phyloP scores from a whole-genome alignment of 2,113 vertebrate species.

The Kobus ellipsiprymnus region DNA sequence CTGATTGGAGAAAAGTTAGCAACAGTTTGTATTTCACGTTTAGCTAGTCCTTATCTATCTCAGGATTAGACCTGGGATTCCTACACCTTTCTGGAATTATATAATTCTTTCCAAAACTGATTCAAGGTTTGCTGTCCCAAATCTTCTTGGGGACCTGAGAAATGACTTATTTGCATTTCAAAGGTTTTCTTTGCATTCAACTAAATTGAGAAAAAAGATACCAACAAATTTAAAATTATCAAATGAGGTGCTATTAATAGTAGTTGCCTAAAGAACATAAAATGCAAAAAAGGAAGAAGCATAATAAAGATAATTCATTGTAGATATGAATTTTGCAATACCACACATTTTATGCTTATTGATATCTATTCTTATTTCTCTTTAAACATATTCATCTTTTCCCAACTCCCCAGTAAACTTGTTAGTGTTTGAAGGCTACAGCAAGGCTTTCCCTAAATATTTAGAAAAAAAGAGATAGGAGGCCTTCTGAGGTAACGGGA shows the following conservation, averaged over 20 bases:
- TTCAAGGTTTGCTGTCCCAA: not conserved
- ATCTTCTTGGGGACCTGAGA: not conserved
- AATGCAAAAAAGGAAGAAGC: not conserved
- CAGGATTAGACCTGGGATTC: not conserved
- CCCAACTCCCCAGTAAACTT: not conserved
- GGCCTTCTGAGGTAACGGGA: not conserved
- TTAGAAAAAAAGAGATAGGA: not conserved
- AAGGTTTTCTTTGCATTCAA: not conserved
- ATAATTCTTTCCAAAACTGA: not conserved
- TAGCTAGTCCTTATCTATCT: not conserved
- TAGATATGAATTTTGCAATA: not conserved
- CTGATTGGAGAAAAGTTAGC: not conserved
- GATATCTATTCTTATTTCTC: not conserved
- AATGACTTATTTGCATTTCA: not conserved
- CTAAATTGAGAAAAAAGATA: not conserved
- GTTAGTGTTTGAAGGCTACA: not conserved
- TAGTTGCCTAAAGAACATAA: not conserved
- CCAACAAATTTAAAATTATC: constrained; percentile 6
- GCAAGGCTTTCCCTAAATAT: not conserved
- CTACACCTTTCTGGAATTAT: not conserved
- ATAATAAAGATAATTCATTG: not conserved
- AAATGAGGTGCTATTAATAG: not conserved
- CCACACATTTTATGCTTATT: not conserved
- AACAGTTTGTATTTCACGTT: not conserved
- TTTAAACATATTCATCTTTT: not conserved